These are phyloP conservation scores for Hycleus phaleratus DNA, from an alignment of 1,140 invertebrate genomes.

Conservation along the genomic window DNA sequence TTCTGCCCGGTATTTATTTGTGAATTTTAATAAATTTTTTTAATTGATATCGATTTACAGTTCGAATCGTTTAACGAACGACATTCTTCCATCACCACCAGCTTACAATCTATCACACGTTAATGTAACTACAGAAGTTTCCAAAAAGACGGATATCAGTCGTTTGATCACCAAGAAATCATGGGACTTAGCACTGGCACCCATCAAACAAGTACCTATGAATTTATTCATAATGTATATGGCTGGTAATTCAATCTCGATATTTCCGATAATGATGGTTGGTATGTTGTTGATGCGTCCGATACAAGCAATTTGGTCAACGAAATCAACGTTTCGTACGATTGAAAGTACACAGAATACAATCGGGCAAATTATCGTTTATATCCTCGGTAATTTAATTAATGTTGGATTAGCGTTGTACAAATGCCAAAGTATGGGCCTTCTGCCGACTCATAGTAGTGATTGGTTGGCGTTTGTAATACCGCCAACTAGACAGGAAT, in stretches of 20 bases:
- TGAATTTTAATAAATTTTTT: background rate
- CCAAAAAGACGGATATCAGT: conserved; percentile 68
- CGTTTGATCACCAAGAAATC: conserved; percentile 88
- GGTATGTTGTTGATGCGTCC: conserved; percentile 96
- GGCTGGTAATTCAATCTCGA: conserved; percentile 98
- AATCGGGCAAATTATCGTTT: conserved; percentile 87
- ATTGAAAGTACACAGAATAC: conserved; percentile 86
- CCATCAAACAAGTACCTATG: conserved; percentile 96
- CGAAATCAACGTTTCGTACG: conserved; percentile 88
- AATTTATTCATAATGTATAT: conserved; percentile 99
- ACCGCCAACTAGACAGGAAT: conserved; percentile 79
- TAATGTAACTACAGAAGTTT: conserved; percentile 64
- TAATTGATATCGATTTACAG: conserved; percentile 18
- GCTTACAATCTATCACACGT: conserved; percentile 69
- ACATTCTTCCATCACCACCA: conserved; percentile 62
- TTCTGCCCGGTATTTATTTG: conserved; percentile 24
- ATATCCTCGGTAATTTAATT: conserved; percentile 89
- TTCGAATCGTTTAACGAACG: conserved; percentile 19
- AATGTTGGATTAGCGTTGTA: conserved; percentile 91
- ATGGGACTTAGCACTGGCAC: conserved; percentile 94
- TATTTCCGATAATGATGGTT: conserved; percentile 99
- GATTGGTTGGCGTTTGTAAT: conserved; percentile 99
- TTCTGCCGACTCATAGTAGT: conserved; percentile 93
- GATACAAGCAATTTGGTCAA: conserved; percentile 87
- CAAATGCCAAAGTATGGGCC: conserved; percentile 98